Conservation (phyloP, 2,113 vertebrate species). For the Nibea albiflora region DNA sequence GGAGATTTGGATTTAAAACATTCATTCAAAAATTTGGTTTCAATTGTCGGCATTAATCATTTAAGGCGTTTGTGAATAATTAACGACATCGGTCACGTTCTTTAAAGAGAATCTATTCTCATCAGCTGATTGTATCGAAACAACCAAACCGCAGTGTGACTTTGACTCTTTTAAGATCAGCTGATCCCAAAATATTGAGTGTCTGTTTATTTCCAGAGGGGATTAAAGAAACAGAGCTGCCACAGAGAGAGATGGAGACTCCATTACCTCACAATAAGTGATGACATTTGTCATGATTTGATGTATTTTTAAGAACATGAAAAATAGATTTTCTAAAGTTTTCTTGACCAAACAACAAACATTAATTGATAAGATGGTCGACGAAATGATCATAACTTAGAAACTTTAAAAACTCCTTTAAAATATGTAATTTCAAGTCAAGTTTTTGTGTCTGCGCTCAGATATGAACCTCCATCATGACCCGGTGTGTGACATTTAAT, state of each 20-base stretch:
- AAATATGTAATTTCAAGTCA: neutral
- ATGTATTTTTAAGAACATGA: too few species aligned
- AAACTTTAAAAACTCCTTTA: neutral
- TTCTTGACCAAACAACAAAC: too few species aligned
- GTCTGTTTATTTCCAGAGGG: neutral
- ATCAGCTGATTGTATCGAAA: neutral
- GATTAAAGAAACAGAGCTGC: neutral
- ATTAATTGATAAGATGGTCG: too few species aligned
- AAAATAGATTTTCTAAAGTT: too few species aligned
- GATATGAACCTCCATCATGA: neutral
- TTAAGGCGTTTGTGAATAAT: neutral
- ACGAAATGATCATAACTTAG: too few species aligned
- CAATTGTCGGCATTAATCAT: constrained; percentile 21
- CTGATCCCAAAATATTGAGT: neutral
- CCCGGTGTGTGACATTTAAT: neutral
- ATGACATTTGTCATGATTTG: too few species aligned
- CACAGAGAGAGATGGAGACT: neutral
- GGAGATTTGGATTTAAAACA: constrained; percentile 18
- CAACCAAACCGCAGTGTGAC: neutral
- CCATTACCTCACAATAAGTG: too few species aligned
- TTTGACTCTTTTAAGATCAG: neutral
- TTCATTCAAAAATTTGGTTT: constrained; percentile 9
- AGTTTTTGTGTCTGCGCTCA: neutral
- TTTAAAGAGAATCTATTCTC: neutral
- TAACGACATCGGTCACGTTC: neutral